phyloP scores from a whole-genome alignment of 1,140 invertebrate species.

The Tribolium madens region DNA sequence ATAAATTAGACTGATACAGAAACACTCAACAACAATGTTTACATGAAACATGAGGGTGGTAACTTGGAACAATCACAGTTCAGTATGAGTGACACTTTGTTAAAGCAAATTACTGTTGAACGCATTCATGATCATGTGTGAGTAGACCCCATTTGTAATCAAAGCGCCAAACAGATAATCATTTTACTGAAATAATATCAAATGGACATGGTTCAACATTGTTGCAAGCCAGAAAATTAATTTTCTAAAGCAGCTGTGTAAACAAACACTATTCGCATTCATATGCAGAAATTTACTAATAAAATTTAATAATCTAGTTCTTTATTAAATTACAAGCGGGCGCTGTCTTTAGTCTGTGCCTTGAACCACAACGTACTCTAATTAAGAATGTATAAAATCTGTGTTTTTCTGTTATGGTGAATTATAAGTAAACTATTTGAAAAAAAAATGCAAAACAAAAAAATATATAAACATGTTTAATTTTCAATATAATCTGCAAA shows the following conservation, averaged over 20 bases:
- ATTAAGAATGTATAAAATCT: too few species aligned
- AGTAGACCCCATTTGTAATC: not conserved
- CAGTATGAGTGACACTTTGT: constrained; percentile 21
- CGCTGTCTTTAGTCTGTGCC: too few species aligned
- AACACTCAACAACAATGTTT: constrained; percentile 10
- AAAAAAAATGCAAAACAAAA: too few species aligned
- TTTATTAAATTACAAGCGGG: too few species aligned
- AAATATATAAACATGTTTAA: too few species aligned
- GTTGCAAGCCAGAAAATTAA: not conserved
- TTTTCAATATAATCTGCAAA: too few species aligned
- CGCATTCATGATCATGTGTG: not conserved
- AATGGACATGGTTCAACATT: not conserved
- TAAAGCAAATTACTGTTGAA: constrained; percentile 19
- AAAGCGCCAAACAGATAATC: not conserved
- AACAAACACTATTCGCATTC: not conserved
- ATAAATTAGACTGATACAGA: not conserved
- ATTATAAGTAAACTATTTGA: too few species aligned
- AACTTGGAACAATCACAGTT: not conserved
- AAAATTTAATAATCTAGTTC: too few species aligned
- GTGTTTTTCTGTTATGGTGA: too few species aligned
- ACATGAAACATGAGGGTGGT: not conserved
- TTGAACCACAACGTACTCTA: too few species aligned
- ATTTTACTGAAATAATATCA: not conserved
- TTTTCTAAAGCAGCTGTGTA: not conserved
- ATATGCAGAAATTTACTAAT: too few species aligned